Conservation (phyloP, 2,113 vertebrate genomes). For the Hirundichthys speculiger region DNA sequence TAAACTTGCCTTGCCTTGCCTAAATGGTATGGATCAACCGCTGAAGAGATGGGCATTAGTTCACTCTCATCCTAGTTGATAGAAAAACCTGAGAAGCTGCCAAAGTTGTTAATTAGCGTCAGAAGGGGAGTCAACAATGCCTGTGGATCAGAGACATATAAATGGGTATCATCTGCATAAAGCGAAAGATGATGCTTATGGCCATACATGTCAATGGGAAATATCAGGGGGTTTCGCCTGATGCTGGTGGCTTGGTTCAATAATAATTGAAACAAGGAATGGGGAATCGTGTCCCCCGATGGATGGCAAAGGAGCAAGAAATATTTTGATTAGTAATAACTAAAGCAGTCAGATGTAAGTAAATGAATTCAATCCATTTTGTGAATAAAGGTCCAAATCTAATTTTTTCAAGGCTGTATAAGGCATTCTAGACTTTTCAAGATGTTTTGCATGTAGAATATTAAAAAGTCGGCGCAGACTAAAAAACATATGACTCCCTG, state of each 20-base stretch:
- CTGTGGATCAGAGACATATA: background rate
- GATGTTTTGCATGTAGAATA: background rate
- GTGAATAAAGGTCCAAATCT: background rate
- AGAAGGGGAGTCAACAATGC: background rate
- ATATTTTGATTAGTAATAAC: background rate
- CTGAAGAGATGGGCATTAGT: background rate
- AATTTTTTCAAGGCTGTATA: background rate
- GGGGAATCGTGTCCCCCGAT: background rate
- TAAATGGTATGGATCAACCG: background rate
- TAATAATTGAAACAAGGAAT: background rate
- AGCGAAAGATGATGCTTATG: background rate
- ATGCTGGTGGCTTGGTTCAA: background rate
- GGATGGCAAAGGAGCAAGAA: background rate
- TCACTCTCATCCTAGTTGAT: background rate
- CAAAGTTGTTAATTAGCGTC: constrained; percentile 8
- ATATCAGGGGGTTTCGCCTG: background rate
- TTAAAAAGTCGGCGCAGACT: background rate
- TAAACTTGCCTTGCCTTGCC: too few species aligned
- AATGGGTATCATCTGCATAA: background rate
- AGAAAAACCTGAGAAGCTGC: constrained; percentile 16
- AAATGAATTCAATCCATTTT: constrained; percentile 3
- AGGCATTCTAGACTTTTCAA: background rate
- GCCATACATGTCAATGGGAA: background rate
- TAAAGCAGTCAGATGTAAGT: background rate
- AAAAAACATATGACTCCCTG: background rate